Conservation (phyloP, 2,888 invertebrate genomes). For the Hydrotaea cyrtoneurina region DNA sequence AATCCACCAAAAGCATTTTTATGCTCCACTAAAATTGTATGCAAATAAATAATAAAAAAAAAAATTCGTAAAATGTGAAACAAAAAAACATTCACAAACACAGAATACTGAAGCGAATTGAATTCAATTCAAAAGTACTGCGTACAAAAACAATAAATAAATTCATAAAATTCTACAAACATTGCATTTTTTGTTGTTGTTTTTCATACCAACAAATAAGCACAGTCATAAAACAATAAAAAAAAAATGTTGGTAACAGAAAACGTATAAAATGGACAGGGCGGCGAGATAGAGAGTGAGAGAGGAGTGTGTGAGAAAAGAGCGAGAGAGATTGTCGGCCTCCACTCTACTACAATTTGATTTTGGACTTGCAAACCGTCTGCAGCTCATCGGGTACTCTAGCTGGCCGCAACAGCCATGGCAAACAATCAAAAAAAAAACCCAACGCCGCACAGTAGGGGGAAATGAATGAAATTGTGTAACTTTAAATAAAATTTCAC, state of each 20-base stretch:
- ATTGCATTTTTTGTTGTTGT: constrained; percentile 5
- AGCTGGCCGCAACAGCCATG: too few species aligned
- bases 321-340: too few species aligned
- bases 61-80: not conserved
- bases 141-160: not conserved
- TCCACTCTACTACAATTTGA: too few species aligned
- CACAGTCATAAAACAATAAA: constrained; percentile 31
- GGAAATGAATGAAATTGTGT: too few species aligned
- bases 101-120: not conserved
- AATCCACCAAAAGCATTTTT: constrained; percentile 41
- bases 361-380: too few species aligned
- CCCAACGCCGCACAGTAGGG: too few species aligned
- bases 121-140: not conserved
- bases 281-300: not conserved
- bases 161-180: constrained; percentile 31
- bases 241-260: not conserved
- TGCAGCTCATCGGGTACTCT: too few species aligned
- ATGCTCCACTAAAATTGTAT: constrained; percentile 36
- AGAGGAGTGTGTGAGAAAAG: not conserved
- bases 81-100: not conserved
- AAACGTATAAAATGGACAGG: not conserved
- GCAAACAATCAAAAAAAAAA: too few species aligned
- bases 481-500: too few species aligned
- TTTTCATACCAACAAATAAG: constrained; percentile 17
- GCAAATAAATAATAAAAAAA: constrained; percentile 9